Percentiles rank a stretch among this genome's conserved stretches.
phyloP scores from a whole-genome alignment of 2,113 vertebrate species.

The Pedetes capensis region DNA sequence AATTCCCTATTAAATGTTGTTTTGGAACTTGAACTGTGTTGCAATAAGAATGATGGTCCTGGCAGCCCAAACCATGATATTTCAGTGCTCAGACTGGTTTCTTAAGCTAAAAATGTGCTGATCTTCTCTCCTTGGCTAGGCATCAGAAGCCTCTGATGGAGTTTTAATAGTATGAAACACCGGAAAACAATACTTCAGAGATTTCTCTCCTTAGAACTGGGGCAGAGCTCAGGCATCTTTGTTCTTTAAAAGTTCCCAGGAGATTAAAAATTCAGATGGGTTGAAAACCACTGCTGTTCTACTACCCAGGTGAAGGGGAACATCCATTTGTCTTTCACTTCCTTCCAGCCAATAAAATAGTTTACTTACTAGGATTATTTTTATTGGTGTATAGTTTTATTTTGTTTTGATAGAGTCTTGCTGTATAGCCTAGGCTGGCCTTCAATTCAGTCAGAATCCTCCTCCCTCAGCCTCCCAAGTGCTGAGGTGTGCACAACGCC shows the following conservation, averaged over 20 bases:
- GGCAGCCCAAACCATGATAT: neutral
- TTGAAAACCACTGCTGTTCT: neutral
- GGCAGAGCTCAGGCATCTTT: neutral
- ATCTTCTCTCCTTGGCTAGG: neutral
- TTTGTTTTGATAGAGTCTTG: neutral
- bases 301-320: neutral
- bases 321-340: neutral
- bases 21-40: neutral
- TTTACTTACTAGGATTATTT: too few relatives aligned
- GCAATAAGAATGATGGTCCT: neutral
- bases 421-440: neutral
- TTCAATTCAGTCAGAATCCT: neutral
- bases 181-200: neutral
- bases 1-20: slow-evolving; percentile 6
- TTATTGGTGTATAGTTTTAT: too few relatives aligned
- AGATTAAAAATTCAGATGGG: neutral
- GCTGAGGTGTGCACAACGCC: neutral
- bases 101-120: neutral
- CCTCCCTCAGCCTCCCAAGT: neutral
- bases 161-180: neutral
- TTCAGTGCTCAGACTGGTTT: neutral
- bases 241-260: neutral
- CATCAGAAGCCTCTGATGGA: neutral
- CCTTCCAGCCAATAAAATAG: neutral
- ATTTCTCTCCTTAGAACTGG: neutral